A percentile compares a stretch with the other conserved stretches of the same genome.
phyloP scores from a whole-genome alignment of 2,113 vertebrate genomes.

The Saiga tatarica region DNA sequence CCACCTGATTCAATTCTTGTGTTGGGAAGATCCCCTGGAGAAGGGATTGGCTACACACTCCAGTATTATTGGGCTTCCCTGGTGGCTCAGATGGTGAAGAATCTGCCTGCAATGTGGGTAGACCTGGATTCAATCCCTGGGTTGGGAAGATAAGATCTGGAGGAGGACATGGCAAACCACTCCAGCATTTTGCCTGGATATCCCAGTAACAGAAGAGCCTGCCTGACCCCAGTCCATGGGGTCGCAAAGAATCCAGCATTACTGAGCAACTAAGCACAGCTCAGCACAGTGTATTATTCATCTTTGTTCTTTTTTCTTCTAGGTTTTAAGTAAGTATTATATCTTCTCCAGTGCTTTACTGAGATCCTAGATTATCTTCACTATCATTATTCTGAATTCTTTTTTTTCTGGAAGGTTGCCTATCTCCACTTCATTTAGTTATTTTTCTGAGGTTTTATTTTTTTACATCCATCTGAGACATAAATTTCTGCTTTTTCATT shows the following conservation, averaged over 20 bases:
- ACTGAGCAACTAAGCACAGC: too few species aligned
- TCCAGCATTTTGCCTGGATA: too few species aligned
- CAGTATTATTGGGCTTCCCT: background rate
- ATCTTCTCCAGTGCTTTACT: background rate
- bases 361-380: background rate
- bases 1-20: background rate
- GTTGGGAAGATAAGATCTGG: background rate
- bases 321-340: background rate
- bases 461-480: background rate
- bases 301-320: background rate
- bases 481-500: background rate
- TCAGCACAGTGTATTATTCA: too few species aligned
- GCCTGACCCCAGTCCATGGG: too few species aligned
- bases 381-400: background rate
- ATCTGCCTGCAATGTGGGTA: background rate
- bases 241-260: too few species aligned
- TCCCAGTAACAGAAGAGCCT: too few species aligned
- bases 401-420: background rate
- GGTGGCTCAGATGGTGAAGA: background rate
- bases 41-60: background rate
- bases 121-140: background rate
- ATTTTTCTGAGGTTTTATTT: background rate
- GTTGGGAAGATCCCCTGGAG: background rate
- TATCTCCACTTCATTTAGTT: background rate
- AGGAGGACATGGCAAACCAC: too few species aligned